Evolutionary conservation across 2,113 vertebrate genomes (phyloP).

Genomic region (Thomomys bottae): DNA sequence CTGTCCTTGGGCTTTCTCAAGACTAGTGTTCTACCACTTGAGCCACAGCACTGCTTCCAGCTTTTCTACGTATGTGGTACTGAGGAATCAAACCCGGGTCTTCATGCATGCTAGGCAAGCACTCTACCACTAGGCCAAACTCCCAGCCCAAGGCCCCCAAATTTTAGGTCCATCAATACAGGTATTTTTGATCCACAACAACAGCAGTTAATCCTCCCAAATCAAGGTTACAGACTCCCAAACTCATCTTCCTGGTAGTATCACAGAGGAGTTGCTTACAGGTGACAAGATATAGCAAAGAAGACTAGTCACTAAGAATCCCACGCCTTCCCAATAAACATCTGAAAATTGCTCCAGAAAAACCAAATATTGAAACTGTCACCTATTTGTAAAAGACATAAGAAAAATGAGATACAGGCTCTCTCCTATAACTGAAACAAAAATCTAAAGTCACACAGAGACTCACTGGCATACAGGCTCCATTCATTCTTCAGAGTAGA

Average conservation of each 20-base stretch:
- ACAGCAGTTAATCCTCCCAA: neutral
- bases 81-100: too few relatives aligned
- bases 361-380: neutral
- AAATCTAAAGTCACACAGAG: neutral
- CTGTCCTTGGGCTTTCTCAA: too few relatives aligned
- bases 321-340: neutral
- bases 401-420: neutral
- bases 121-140: too few relatives aligned
- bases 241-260: neutral
- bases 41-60: too few relatives aligned
- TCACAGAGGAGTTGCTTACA: neutral
- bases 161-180: neutral
- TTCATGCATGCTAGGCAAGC: too few relatives aligned
- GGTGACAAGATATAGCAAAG: neutral
- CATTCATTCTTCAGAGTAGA: neutral
- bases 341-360: constrained; percentile 18
- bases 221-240: neutral
- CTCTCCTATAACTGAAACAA: neutral
- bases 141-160: neutral
- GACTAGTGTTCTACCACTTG: too few relatives aligned
- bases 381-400: neutral
- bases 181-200: neutral
- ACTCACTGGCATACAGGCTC: neutral
- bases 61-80: too few relatives aligned
- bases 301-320: neutral